These are phyloP conservation scores for Nomada fabriciana DNA, from an alignment of 2,888 invertebrate genomes.

Conservation along the genomic window DNA sequence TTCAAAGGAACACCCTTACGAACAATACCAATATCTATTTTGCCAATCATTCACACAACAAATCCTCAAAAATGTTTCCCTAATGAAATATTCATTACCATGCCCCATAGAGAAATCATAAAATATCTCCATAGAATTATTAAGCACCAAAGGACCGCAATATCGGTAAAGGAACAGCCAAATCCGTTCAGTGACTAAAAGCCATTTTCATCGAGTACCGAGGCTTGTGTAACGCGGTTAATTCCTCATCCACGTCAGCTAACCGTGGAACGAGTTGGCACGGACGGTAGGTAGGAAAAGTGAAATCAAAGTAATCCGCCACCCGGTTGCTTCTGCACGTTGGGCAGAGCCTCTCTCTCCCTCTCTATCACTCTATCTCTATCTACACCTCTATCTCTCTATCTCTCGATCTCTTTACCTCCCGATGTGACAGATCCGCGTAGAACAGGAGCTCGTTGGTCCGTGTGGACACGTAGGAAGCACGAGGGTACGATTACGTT, in stretches of 20 bases:
- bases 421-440: not conserved
- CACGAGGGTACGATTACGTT: slow-evolving; percentile 71
- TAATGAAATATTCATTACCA: no score
- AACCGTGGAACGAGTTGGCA: slow-evolving; percentile 53
- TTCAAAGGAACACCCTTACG: no score
- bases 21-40: no score
- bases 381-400: not conserved
- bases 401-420: not conserved
- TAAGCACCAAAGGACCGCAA: slow-evolving; percentile 4
- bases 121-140: slow-evolving; percentile 1
- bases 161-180: slow-evolving; percentile 5
- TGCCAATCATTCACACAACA: no score
- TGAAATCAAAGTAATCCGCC: slow-evolving; percentile 69
- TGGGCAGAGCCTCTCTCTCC: slow-evolving; percentile 9
- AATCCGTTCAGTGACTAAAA: slow-evolving; percentile 45
- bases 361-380: not conserved
- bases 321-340: slow-evolving; percentile 45
- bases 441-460: slow-evolving; percentile 4
- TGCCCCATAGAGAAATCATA: not conserved
- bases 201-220: slow-evolving; percentile 55
- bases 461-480: slow-evolving; percentile 52
- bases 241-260: slow-evolving; percentile 72
- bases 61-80: no score
- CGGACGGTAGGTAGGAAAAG: slow-evolving; percentile 56
- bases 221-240: slow-evolving; percentile 70